Conservation (phyloP, 2,888 invertebrate genomes). For the Eilema griseolum region DNA sequence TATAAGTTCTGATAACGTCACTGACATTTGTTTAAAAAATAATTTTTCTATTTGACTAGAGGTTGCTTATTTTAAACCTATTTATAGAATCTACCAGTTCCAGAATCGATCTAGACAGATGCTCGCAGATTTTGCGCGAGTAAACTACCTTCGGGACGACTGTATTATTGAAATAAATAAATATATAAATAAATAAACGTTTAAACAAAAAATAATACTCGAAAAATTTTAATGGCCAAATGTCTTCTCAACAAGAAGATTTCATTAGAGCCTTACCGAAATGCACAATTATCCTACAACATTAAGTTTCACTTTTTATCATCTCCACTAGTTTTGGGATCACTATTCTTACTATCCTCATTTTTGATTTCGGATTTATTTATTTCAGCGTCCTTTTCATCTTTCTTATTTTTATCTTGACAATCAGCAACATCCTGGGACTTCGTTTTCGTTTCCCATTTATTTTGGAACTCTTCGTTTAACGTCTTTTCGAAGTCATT, state of each 20-base stretch:
- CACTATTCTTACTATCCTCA: slow-evolving; percentile 66
- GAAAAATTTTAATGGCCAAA: slow-evolving; percentile 61
- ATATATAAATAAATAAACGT: slow-evolving; percentile 64
- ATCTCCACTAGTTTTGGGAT: slow-evolving; percentile 60
- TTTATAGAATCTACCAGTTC: slow-evolving; percentile 51
- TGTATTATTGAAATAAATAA: slow-evolving; percentile 58
- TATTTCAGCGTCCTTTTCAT: slow-evolving; percentile 61
- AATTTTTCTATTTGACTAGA: slow-evolving; percentile 74
- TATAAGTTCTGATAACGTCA: slow-evolving; percentile 83
- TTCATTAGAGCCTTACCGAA: slow-evolving; percentile 44
- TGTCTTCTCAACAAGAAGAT: slow-evolving; percentile 40
- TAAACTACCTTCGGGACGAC: slow-evolving; percentile 30
- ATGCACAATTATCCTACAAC: slow-evolving; percentile 10
- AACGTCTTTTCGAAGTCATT: slow-evolving; percentile 80
- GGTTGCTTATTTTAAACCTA: slow-evolving; percentile 63
- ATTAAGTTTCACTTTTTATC: slow-evolving; percentile 62
- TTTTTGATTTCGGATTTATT: slow-evolving; percentile 59
- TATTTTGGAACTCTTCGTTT: slow-evolving; percentile 77
- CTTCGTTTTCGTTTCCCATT: slow-evolving; percentile 71
- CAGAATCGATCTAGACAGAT: slow-evolving; percentile 43
- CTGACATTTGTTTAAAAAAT: slow-evolving; percentile 81
- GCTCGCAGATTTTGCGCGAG: slow-evolving; percentile 41
- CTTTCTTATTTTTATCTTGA: slow-evolving; percentile 63
- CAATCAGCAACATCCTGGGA: slow-evolving; percentile 60
- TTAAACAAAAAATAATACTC: slow-evolving; percentile 66